These are phyloP conservation scores for Patiria miniata DNA, from an alignment of 35 echinoderm and acorn worm species.

Conservation along the genomic window DNA sequence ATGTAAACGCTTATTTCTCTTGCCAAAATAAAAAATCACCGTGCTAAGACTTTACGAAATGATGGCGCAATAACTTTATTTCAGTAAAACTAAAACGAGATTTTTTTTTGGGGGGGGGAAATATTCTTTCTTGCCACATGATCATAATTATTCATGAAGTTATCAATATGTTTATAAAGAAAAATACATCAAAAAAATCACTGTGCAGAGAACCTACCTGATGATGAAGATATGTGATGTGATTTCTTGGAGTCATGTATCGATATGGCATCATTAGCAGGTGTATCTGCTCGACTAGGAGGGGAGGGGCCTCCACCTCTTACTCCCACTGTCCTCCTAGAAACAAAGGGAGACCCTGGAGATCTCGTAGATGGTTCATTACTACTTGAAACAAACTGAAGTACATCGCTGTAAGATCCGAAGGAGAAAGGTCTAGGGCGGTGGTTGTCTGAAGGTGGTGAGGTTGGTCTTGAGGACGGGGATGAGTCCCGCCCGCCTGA, in stretches of 20 bases:
- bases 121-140: too few species aligned
- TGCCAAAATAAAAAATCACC: too few species aligned
- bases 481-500: not conserved
- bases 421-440: constrained; percentile 1
- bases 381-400: not conserved
- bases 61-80: too few species aligned
- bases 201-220: not conserved
- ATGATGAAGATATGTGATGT: not conserved
- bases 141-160: too few species aligned
- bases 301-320: not conserved
- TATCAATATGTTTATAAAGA: too few species aligned
- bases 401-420: not conserved
- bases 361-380: not conserved
- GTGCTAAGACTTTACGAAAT: too few species aligned
- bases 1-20: too few species aligned
- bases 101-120: too few species aligned
- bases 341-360: not conserved
- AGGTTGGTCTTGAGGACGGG: not conserved
- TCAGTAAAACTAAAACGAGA: too few species aligned
- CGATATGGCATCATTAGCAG: not conserved
- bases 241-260: not conserved
- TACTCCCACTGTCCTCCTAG: not conserved
- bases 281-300: not conserved
- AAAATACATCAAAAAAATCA: too few species aligned
- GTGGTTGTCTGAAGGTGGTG: not conserved